Percentiles rank a stretch among this genome's conserved stretches.
phyloP scores from a whole-genome alignment of 2,888 invertebrate genomes.

The Drosophila prostipennis region DNA sequence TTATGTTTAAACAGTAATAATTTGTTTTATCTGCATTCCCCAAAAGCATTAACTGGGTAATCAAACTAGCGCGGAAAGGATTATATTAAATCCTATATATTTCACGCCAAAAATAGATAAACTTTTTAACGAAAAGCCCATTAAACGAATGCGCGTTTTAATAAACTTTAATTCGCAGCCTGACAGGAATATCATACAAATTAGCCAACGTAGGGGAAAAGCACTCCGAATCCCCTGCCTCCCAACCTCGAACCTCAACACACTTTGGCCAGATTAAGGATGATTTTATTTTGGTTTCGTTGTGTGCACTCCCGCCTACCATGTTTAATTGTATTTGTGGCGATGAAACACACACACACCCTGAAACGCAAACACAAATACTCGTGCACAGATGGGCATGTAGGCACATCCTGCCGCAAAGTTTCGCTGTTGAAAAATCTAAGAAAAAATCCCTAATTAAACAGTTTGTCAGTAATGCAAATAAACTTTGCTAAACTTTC shows the following conservation, averaged over 20 bases:
- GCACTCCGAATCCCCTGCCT: conserved; percentile 10
- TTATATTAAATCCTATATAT: neutral
- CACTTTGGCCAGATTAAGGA: conserved; percentile 48
- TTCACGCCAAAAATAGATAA: neutral
- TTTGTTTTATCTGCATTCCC: neutral
- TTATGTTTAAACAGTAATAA: neutral
- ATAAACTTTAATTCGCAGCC: conserved; percentile 14
- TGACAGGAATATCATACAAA: conserved; percentile 26
- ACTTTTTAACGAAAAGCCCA: conserved; percentile 2
- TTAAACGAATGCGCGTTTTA: conserved; percentile 18
- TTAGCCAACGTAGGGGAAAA: conserved; percentile 19
- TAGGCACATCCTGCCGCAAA: conserved; percentile 48
- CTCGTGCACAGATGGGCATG: conserved; percentile 34
- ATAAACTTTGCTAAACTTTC: conserved; percentile 77
- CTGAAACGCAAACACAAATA: conserved; percentile 3
- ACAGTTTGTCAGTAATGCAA: conserved; percentile 80
- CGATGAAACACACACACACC: conserved; percentile 10
- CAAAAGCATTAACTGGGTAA: neutral
- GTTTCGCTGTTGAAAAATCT: conserved; percentile 65
- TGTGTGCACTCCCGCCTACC: conserved; percentile 38
- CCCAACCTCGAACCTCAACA: conserved; percentile 4
- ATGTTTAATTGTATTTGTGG: conserved; percentile 63
- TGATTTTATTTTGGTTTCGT: conserved; percentile 46
- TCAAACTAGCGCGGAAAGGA: conserved; percentile 3
- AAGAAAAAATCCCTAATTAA: conserved; percentile 75